Evolutionary conservation across 1,140 invertebrate genomes (phyloP).

Genomic region (Paraescarpia echinospica): DNA sequence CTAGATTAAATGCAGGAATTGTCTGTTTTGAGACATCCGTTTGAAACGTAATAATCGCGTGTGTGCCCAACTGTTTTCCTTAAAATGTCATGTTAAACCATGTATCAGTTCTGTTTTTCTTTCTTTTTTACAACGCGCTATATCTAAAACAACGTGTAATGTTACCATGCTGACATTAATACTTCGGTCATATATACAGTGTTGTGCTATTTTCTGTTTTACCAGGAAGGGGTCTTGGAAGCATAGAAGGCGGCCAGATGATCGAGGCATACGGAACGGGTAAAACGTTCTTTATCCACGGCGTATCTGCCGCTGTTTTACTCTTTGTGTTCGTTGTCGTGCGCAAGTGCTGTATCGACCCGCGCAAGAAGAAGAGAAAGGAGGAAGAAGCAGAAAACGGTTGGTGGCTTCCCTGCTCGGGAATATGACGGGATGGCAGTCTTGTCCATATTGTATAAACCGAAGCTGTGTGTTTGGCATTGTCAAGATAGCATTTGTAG

Average conservation of each 20-base stretch:
- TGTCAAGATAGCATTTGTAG: too few relatives aligned
- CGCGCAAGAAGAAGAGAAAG: background rate
- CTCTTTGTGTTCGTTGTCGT: slow-evolving; percentile 11
- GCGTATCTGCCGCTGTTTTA: slow-evolving; percentile 15
- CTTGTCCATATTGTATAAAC: too few relatives aligned
- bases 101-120: background rate
- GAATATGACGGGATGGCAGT: background rate
- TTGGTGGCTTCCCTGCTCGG: background rate
- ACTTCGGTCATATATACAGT: background rate
- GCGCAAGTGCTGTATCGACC: background rate
- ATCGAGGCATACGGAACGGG: slow-evolving; percentile 17
- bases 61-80: too few relatives aligned
- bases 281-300: slow-evolving; percentile 23
- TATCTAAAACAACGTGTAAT: background rate
- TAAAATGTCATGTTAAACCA: background rate
- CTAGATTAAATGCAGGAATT: too few relatives aligned
- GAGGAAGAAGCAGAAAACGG: background rate
- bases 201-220: slow-evolving; percentile 7
- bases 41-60: too few relatives aligned
- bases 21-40: too few relatives aligned
- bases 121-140: background rate
- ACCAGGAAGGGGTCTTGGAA: slow-evolving; percentile 24
- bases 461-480: too few relatives aligned
- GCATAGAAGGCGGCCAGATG: slow-evolving; percentile 17
- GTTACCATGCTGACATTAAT: background rate